Conservation (phyloP, 1,140 invertebrate genomes). For the Fopius arisanus region DNA sequence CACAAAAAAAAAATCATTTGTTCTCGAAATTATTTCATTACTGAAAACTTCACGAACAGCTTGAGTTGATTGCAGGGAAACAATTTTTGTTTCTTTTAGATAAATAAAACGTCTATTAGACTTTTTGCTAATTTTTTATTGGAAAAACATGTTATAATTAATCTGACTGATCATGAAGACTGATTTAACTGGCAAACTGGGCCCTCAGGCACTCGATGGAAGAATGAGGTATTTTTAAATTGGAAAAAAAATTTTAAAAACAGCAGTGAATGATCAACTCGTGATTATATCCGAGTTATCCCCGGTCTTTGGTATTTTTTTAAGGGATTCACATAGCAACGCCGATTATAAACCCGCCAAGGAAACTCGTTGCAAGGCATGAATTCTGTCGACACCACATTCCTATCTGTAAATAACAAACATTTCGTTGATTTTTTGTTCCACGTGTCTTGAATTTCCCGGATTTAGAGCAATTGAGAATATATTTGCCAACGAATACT, state of each 20-base stretch:
- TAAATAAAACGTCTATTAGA: neutral
- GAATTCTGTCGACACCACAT: conserved; percentile 78
- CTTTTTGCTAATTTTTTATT: conserved; percentile 18
- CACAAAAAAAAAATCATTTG: neutral
- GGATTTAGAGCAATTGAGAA: neutral
- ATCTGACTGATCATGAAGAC: conserved; percentile 28
- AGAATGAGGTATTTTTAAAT: neutral
- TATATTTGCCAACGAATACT: too few species aligned
- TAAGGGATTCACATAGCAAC: conserved; percentile 62
- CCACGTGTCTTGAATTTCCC: neutral
- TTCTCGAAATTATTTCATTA: conserved; percentile 25
- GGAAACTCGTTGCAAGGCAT: conserved; percentile 81
- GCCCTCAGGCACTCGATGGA: neutral
- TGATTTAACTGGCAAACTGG: neutral
- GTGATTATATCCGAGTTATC: neutral
- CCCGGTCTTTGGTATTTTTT: neutral
- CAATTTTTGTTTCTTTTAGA: too few species aligned
- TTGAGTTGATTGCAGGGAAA: too few species aligned
- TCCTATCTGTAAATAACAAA: conserved; percentile 70
- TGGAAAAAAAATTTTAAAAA: too few species aligned
- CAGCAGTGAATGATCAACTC: too few species aligned
- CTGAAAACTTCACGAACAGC: conserved; percentile 31
- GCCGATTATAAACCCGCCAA: conserved; percentile 86
- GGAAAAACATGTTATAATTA: conserved; percentile 16
- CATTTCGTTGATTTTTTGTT: neutral